Conservation (phyloP, 1,140 invertebrate species). For the Nasonia longicornis region DNA sequence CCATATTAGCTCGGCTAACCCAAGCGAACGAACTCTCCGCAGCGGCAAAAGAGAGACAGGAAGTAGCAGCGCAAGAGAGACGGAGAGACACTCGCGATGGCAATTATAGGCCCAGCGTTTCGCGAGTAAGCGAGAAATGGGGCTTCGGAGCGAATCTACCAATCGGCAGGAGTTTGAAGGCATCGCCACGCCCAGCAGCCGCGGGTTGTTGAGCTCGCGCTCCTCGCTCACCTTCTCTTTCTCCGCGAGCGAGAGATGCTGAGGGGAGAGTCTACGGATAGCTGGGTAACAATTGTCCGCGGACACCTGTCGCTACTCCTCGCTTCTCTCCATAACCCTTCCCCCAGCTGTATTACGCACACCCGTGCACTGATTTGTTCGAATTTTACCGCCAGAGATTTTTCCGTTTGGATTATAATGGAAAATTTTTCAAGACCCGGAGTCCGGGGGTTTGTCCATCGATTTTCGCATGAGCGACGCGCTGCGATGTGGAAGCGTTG, state of each 20-base stretch:
- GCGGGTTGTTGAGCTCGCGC: not conserved
- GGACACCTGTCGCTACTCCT: constrained; percentile 7
- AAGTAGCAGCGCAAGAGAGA: not conserved
- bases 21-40: not conserved
- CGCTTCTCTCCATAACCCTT: not conserved
- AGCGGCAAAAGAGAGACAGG: not conserved
- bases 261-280: not conserved
- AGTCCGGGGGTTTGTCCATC: not conserved
- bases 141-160: constrained; percentile 31
- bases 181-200: constrained; percentile 37
- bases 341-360: not conserved
- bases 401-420: not conserved
- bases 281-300: constrained; percentile 26
- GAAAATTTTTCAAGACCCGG: not conserved
- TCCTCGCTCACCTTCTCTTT: not conserved
- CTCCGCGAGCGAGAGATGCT: not conserved
- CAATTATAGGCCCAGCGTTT: constrained; percentile 20
- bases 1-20: not conserved
- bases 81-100: not conserved
- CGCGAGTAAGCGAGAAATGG: constrained; percentile 8
- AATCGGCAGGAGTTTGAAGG: constrained; percentile 16
- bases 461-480: not conserved
- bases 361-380: too few relatives aligned
- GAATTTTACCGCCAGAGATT: too few relatives aligned
- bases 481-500: not conserved